Base-by-base conservation (phyloP, 2,797 vertebrate species). In the Cryptoblepharus egeriae region DNA sequence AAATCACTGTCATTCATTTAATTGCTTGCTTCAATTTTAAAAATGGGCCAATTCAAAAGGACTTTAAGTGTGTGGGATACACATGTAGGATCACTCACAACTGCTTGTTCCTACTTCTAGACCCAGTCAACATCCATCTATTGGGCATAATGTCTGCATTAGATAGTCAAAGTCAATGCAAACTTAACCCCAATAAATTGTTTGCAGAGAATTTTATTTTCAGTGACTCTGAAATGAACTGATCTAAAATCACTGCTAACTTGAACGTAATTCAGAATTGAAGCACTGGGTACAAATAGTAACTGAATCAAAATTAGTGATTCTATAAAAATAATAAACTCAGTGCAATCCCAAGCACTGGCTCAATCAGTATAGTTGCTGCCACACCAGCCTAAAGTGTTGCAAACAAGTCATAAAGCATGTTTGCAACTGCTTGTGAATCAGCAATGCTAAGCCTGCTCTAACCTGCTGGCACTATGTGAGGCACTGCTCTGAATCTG, bases 11-110 rank as follows among this genome's bases (percentile, higher is more conserved):
- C 67, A 77, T 76, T 70, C 55, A 68, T 80, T 63, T 45, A 57
- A 65, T 84, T 89, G 81, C 84, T 77, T 86, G 89, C 84, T 89
- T 79, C 67, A 83, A 82, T 75, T 68, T 81, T 84, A 75, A 81
- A 30, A 39, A 81, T 84, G 63, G 32, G 15, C 49, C 68, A 64
- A 39, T 72, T 83, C 13, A 8, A 42, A 37, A 65, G 73, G 60
- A 12, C 69, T 83, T n/a, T 72, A 83, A 60, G 67, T 4, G 30
- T 58, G 24, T 22, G 10, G 75, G 65, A 52, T 58, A 16, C n/a
- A 65, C 10, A 2, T 28, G 12, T 24, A 8, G 42, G 55, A 60
- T 75, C 37, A 60, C 35, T 79, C 20, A 45, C 32, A 45, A 52
- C 20, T 32, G 5, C 42, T 45, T 72, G n/a, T 39, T n/a, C 49